Evolutionary conservation across 2,888 invertebrate species (phyloP), one percentile per base, ranked within the genome.

Genomic region (Sinelater perroti): DNA sequence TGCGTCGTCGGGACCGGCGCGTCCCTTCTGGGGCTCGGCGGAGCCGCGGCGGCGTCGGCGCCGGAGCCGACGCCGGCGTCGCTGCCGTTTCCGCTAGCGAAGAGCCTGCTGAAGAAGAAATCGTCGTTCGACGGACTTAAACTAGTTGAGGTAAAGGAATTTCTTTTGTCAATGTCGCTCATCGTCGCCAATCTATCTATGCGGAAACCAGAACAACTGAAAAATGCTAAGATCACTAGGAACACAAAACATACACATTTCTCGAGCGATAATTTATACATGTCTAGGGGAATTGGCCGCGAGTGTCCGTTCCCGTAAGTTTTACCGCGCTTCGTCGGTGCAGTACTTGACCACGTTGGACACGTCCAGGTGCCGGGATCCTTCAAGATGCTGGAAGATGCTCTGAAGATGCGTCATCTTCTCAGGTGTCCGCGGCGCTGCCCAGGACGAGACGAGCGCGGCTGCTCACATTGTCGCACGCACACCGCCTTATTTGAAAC

Each of bases 191-290:
- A 63, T 60, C 71, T 75, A 78, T 78, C 78, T 73, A 76, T 78
- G 77, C 75, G 78, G 77, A 77, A 77, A 73, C 76, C 78, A 64
- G 77, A 75, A 75, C 78, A 78, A 76, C 76, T 76, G 67, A 77
- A 73, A 71, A 77, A 69, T 62, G 75, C 73, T 74, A 78, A 72
- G 68, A 78, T 71, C 75, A 77, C 74, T 74, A 78, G 74, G 67
- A 77, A 76, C 72, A 78, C 65, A 72, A 78, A 74, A 76, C 76
- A 78, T 75, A 76, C 74, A 74, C 78, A 78, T 78, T 75, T 77
- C 75, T 73, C 76, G 75, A 73, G 74, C 76, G 75, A 75, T 75
- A 76, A 70, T 74, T 70, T 75, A 75, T 72, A 76, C 78, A 78
- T 78, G 77, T 77, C 76, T 75, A 69, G 64, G 61, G 60, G 56